Evolutionary conservation across 2,888 invertebrate species (phyloP).

Genomic region (Meliscaeva auricollis): DNA sequence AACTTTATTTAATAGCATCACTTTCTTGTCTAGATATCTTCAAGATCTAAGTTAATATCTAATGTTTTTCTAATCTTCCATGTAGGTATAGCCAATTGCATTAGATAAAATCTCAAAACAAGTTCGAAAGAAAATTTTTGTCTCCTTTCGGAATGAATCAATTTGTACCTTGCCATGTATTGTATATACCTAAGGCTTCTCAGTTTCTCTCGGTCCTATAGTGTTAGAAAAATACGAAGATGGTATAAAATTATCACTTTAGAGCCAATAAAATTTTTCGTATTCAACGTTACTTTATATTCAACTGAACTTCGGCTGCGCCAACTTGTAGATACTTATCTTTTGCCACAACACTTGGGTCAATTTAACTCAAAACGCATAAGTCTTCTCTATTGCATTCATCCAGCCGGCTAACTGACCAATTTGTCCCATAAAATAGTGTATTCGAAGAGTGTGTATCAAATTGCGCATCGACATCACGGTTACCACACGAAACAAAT

Average conservation of each 20-base stretch:
- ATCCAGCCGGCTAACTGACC: slow-evolving; percentile 59
- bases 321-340: slow-evolving; percentile 58
- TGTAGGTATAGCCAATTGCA: slow-evolving; percentile 10
- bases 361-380: slow-evolving; percentile 54
- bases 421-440: slow-evolving; percentile 69
- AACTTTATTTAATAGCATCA: slow-evolving; percentile 28
- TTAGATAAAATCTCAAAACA: slow-evolving; percentile 10
- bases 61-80: slow-evolving; percentile 40
- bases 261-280: slow-evolving; percentile 53
- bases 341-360: slow-evolving; percentile 49
- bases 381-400: slow-evolving; percentile 31
- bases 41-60: slow-evolving; percentile 16
- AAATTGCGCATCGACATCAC: slow-evolving; percentile 22
- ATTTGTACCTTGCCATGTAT: background rate
- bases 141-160: background rate
- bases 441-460: slow-evolving; percentile 8
- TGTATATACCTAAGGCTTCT: background rate
- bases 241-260: background rate
- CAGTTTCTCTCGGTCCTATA: background rate
- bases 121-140: background rate
- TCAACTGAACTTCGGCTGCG: slow-evolving; percentile 38
- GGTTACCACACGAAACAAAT: slow-evolving; percentile 7
- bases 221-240: slow-evolving; percentile 9
- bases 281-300: slow-evolving; percentile 48
- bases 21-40: background rate